These are phyloP conservation scores for Microctonus hyperodae DNA, from an alignment of 2,888 invertebrate genomes.

Conservation along the genomic window DNA sequence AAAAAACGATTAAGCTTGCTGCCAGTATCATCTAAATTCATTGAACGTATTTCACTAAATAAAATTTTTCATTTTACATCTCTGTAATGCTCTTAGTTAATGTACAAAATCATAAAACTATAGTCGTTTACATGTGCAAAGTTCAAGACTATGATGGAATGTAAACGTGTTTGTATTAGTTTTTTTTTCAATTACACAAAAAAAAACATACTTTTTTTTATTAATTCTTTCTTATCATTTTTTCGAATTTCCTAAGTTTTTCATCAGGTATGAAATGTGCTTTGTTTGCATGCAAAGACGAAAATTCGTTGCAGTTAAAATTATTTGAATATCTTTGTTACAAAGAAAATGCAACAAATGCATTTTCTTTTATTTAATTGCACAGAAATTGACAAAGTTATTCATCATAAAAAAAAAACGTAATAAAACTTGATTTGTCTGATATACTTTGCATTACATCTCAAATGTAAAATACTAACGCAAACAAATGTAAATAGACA, in stretches of 20 bases:
- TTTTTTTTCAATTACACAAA: not conserved
- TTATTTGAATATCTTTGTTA: not conserved
- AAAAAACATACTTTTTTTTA: not conserved
- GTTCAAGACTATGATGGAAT: constrained; percentile 53
- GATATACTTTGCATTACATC: too few species aligned
- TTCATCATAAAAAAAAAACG: not conserved
- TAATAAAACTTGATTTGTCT: too few species aligned
- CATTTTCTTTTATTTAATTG: not conserved
- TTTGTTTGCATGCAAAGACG: constrained; percentile 11
- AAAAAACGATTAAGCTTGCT: not conserved
- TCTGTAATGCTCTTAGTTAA: constrained; percentile 41
- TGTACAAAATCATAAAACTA: constrained; percentile 57
- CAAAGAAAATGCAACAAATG: not conserved
- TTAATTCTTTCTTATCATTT: not conserved
- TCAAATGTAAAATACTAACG: too few species aligned
- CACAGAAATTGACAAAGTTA: not conserved
- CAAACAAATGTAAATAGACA: too few species aligned
- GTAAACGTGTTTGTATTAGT: constrained; percentile 35
- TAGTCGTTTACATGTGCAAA: constrained; percentile 42
- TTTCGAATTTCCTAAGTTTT: not conserved
- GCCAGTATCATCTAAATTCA: not conserved
- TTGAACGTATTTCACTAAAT: not conserved
- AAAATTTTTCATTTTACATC: constrained; percentile 29
- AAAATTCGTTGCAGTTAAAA: not conserved
- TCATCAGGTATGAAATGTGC: constrained; percentile 19